Evolutionary conservation across 2,888 invertebrate genomes (phyloP), one percentile per base, ranked within the genome.

Genomic region (Leucoma salicis): DNA sequence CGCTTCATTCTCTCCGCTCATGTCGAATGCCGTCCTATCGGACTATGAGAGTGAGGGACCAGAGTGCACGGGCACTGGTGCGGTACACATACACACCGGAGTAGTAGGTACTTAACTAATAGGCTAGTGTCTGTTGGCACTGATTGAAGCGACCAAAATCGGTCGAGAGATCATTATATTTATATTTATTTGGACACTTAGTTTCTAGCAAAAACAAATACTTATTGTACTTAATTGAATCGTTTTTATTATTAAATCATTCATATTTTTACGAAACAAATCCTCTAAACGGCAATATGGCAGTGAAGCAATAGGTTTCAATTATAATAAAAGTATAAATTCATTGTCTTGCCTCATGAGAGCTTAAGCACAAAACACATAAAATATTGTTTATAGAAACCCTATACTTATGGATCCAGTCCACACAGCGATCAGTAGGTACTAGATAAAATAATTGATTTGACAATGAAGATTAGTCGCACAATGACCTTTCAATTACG

Each of bases 191-290:
- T n/a, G n/a, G n/a, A 6, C 1, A 3, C 6, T 2, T 11, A 21
- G 4, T 4, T 16, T 2, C n/a, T 1, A 15, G 31, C 14, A 16
- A 10, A 43, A 68, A 69, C 62, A 53, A 46, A 36, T 3, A 31
- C 8, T 33, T 53, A 50, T 71, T 69, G 52, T 66, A 63, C n/a
- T n/a, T n/a, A n/a, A 73, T 74, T 46, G 72, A 76, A 77, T 75
- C 67, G 76, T 73, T 64, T 75, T 74, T 74, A 77, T 64, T 75
- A 71, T 75, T 67, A 63, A 73, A 76, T 76, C 74, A 73, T 74
- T 70, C 65, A 63, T 72, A 66, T 64, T 68, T 70, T 67, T 64
- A 71, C 65, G 67, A 76, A 79, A 77, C 71, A 74, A 73, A 54
- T 63, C 57, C 53, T 63, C 73, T 76, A 74, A 70, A 75, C 62